phyloP scores from a whole-genome alignment of 2,797 vertebrate species.

The Sebastes variabilis region DNA sequence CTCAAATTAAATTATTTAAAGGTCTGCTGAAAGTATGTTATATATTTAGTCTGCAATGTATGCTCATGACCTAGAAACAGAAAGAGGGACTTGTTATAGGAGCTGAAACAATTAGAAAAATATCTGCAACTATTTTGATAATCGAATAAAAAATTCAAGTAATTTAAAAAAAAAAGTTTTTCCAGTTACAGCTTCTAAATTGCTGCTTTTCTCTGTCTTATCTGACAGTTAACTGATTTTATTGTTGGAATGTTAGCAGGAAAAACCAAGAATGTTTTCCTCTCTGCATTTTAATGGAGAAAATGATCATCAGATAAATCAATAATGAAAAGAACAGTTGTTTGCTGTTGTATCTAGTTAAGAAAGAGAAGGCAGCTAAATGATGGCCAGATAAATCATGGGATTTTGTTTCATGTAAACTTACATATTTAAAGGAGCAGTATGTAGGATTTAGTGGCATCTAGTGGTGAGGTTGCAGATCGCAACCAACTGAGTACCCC shows the following conservation, averaged over 20 bases:
- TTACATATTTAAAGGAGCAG: background rate
- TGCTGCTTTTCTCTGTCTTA: background rate
- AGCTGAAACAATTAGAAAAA: background rate
- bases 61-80: background rate
- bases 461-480: too few species aligned
- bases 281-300: background rate
- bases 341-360: background rate
- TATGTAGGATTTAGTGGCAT: too few species aligned
- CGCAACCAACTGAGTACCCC: too few species aligned
- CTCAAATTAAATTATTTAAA: constrained; percentile 28
- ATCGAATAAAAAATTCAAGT: background rate
- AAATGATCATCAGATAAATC: background rate
- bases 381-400: background rate
- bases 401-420: background rate
- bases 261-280: background rate
- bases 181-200: background rate
- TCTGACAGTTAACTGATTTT: background rate
- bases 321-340: background rate
- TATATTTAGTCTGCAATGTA: background rate
- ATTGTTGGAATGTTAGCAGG: background rate
- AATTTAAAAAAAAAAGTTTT: background rate
- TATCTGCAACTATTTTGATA: background rate
- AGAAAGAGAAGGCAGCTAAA: background rate
- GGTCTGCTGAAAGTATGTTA: background rate
- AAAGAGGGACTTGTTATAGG: background rate